Percentiles rank a stretch among this genome's conserved stretches.
Evolutionary conservation across 2,888 invertebrate species (phyloP).

Genomic region (Zootermopsis nevadensis): DNA sequence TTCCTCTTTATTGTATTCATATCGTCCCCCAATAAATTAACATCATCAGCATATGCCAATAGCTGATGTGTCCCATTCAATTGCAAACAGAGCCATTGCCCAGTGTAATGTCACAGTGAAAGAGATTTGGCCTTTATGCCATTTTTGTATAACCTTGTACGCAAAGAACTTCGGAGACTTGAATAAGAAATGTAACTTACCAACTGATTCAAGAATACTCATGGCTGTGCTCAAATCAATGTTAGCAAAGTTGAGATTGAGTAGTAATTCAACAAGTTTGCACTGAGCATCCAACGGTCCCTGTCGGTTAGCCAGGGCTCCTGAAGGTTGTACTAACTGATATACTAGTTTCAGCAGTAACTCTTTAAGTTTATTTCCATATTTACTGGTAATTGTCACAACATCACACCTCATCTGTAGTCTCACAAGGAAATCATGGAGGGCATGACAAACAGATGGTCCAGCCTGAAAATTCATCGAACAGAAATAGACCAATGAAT

Average conservation of each 20-base stretch:
- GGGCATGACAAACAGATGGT: slow-evolving; percentile 78
- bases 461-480: slow-evolving; percentile 70
- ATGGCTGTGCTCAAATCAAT: slow-evolving; percentile 78
- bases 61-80: no score
- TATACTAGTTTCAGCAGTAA: slow-evolving; percentile 77
- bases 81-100: no score
- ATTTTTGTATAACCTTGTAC: no score
- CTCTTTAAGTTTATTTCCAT: slow-evolving; percentile 70
- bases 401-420: slow-evolving; percentile 75
- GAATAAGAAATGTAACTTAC: slow-evolving; percentile 61
- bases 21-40: no score
- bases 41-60: no score
- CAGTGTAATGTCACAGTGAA: no score
- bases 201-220: slow-evolving; percentile 79
- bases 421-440: slow-evolving; percentile 77
- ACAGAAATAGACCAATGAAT: no score
- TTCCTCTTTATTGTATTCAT: no score
- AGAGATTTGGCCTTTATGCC: no score
- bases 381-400: slow-evolving; percentile 66
- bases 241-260: slow-evolving; percentile 74
- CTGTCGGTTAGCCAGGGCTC: slow-evolving; percentile 72
- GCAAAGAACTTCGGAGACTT: not conserved
- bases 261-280: slow-evolving; percentile 74
- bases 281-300: slow-evolving; percentile 82
- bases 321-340: slow-evolving; percentile 76